These are phyloP conservation scores for Synanthedon andrenaeformis DNA, from an alignment of 2,888 invertebrate genomes.

Conservation along the genomic window DNA sequence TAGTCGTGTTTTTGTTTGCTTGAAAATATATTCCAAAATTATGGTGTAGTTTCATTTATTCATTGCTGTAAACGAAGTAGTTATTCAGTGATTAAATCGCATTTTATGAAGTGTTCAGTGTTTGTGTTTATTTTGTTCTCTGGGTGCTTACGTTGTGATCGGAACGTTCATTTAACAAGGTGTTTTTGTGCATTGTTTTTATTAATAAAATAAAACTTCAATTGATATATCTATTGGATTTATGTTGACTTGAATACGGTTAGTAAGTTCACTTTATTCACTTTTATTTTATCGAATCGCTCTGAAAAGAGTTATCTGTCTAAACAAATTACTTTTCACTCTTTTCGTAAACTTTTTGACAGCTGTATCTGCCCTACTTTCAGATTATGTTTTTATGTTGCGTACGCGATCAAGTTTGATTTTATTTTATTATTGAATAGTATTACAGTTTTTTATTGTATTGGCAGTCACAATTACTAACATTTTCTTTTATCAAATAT, in stretches of 20 bases:
- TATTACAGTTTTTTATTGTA: neutral
- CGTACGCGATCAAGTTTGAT: neutral
- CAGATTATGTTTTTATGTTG: neutral
- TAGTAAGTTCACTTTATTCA: neutral
- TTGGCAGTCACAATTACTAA: neutral
- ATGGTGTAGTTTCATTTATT: neutral
- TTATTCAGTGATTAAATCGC: neutral
- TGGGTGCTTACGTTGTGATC: neutral
- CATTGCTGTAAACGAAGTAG: neutral
- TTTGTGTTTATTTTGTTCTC: neutral
- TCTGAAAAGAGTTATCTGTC: neutral
- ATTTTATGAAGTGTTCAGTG: neutral
- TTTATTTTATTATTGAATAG: neutral
- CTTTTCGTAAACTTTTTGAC: neutral
- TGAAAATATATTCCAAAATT: neutral
- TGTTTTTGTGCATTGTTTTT: neutral
- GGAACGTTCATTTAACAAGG: neutral
- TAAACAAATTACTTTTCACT: neutral
- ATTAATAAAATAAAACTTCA: neutral
- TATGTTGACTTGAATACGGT: neutral
- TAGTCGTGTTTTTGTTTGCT: neutral
- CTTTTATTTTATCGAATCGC: neutral
- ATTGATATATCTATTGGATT: neutral
- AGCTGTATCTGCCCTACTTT: neutral
- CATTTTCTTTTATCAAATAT: neutral